Evolutionary conservation across 1,140 invertebrate genomes (phyloP).

Genomic region (Mercenaria mercenaria): DNA sequence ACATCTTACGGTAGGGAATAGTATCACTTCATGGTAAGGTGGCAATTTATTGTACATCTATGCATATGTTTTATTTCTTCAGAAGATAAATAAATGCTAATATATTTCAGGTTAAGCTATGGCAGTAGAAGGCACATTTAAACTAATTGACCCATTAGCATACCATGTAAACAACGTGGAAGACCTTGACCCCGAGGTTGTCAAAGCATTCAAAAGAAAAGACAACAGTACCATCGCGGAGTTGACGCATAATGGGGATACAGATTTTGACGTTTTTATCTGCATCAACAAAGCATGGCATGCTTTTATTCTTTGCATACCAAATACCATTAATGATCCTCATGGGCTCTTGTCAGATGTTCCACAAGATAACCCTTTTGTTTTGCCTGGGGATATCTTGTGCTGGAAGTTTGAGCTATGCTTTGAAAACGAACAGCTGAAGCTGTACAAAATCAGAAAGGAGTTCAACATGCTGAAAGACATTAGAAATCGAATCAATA

Average conservation of each 20-base stretch:
- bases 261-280: slow-evolving; percentile 62
- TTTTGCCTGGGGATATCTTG: slow-evolving; percentile 3
- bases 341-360: background rate
- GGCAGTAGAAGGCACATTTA: slow-evolving; percentile 40
- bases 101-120: background rate
- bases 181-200: slow-evolving; percentile 54
- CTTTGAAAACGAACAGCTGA: slow-evolving; percentile 54
- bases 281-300: slow-evolving; percentile 67
- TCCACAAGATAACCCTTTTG: slow-evolving; percentile 39
- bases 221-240: background rate
- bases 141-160: slow-evolving; percentile 50
- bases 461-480: slow-evolving; percentile 26
- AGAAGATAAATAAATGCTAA: no score
- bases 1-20: no score
- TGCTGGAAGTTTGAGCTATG: slow-evolving; percentile 44
- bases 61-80: no score
- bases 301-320: slow-evolving; percentile 61
- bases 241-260: background rate
- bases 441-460: slow-evolving; percentile 55
- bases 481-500: slow-evolving; percentile 48
- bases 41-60: no score
- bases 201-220: slow-evolving; percentile 43
- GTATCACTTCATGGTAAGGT: no score
- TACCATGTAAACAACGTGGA: slow-evolving; percentile 62
- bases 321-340: background rate